phyloP scores from a whole-genome alignment of 2,113 vertebrate species.

The Malurus alboscapulatus region DNA sequence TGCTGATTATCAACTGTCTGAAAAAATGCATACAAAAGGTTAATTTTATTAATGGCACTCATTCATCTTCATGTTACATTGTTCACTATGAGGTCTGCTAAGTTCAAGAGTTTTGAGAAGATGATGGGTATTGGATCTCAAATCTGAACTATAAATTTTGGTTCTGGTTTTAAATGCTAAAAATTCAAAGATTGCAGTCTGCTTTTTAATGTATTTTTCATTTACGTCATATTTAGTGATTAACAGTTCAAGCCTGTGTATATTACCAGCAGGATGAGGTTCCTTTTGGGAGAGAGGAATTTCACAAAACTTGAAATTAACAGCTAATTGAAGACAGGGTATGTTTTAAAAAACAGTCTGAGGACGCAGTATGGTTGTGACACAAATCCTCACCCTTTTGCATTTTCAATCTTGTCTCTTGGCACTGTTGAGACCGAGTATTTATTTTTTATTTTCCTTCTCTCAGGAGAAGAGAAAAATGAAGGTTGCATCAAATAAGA shows the following conservation, averaged over 20 bases:
- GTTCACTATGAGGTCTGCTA: background rate
- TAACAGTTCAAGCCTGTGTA: background rate
- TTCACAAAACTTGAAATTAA: background rate
- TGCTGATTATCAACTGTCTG: background rate
- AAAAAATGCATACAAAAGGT: background rate
- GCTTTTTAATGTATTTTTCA: background rate
- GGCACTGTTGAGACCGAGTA: background rate
- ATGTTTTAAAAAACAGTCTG: background rate
- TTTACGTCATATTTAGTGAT: background rate
- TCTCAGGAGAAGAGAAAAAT: background rate
- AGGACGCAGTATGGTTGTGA: background rate
- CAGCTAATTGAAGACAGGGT: background rate
- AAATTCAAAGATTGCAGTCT: background rate
- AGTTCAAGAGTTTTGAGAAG: background rate
- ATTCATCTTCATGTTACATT: background rate
- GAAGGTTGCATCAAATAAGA: constrained; percentile 11
- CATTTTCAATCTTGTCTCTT: background rate
- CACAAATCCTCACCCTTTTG: background rate
- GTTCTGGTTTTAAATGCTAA: background rate
- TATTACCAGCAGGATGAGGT: background rate
- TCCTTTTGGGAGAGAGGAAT: background rate
- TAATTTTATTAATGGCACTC: background rate
- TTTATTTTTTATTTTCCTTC: background rate
- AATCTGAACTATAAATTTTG: background rate
- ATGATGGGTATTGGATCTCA: background rate